phyloP scores from a whole-genome alignment of 2,888 invertebrate genomes.

The Neoascia interrupta region DNA sequence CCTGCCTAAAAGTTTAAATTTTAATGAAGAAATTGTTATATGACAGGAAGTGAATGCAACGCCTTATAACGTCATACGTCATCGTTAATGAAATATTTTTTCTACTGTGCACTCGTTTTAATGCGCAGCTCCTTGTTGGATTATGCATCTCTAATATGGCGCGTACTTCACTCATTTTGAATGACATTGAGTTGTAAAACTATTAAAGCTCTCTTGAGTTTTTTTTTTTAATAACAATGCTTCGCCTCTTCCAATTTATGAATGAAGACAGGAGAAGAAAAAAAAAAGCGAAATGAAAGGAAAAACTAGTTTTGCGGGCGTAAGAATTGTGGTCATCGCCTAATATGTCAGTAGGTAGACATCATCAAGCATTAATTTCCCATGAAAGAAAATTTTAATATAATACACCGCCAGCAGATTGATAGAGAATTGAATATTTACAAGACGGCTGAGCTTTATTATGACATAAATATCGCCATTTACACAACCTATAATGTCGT shows the following conservation, averaged over 20 bases:
- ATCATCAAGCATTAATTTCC: constrained; percentile 22
- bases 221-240: constrained; percentile 24
- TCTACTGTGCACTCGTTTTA: no score
- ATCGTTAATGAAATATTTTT: no score
- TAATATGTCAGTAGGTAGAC: constrained; percentile 46
- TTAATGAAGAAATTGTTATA: no score
- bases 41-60: no score
- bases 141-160: constrained; percentile 18
- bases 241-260: constrained; percentile 31
- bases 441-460: not conserved
- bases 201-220: constrained; percentile 16
- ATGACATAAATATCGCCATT: no score
- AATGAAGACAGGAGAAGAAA: constrained; percentile 32
- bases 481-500: no score
- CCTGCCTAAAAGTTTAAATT: no score
- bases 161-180: constrained; percentile 9
- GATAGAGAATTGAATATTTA: not conserved
- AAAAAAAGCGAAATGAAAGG: constrained; percentile 28
- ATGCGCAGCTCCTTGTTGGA: no score
- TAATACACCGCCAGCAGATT: not conserved
- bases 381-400: constrained; percentile 13
- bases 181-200: constrained; percentile 39
- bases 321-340: constrained; percentile 29
- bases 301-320: constrained; percentile 62
- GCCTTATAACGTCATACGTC: no score